Evolutionary conservation across 2,113 vertebrate species (phyloP), one percentile per base, ranked within the genome.

Genomic region (Motacilla alba): DNA sequence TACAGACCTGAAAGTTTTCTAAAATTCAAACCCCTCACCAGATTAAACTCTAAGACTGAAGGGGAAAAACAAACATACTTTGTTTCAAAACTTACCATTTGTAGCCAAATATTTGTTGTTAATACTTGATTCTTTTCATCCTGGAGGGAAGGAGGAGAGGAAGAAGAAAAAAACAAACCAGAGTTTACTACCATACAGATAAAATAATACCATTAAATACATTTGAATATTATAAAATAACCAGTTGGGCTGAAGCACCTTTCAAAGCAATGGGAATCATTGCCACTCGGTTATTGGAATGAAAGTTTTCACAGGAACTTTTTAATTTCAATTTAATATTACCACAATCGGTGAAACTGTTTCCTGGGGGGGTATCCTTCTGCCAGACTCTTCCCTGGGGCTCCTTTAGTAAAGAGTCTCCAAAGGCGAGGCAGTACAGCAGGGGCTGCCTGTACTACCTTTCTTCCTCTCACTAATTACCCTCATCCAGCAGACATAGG

Each of bases 61-160:
- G 14, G 3, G 4, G 1, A 13, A 62, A 73, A 66, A 10, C 11
- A 10, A 26, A 31, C 18, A 35, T 46, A 21, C 11, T 83, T 60
- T 31, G 12, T 89, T 78, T 41, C 49, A 87, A 79, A 80, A 97
- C 98, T 98, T 95, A 99, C 99, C 99, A 99, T 98, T 67, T 99
- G 98, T 13, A 99, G 98, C 99, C 99, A 99, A 83, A 99, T 98
- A 94, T 99, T 99, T 74, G 99, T 99, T 47, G 99, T 99, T 94
- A 99, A 97, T 83, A 99, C 98, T 97, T 99, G 99, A 94, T 99
- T 99, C 97, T 99, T 99, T 98, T 99, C 99, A 98, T 99, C 99
- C 99, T 99, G 96, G 44, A 53, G 97, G 96, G 89, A 83, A 43
- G 75, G 41, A 94, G 74, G 50, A 79, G 28, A 76, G 70, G 13